Evolutionary conservation across 2,113 vertebrate genomes (phyloP).

Genomic region (Raja brachyura): DNA sequence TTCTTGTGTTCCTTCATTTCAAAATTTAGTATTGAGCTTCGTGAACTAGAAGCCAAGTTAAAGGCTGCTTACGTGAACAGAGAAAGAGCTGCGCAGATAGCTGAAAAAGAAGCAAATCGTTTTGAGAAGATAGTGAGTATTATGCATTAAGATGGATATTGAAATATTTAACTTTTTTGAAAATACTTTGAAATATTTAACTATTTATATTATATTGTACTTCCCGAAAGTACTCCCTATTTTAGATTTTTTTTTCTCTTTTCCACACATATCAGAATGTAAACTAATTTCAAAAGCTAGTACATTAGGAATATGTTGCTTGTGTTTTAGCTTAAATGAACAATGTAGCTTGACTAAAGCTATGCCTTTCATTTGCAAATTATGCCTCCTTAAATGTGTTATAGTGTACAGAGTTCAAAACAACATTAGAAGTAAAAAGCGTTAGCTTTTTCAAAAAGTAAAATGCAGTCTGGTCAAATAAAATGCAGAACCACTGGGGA

Average conservation of each 20-base stretch:
- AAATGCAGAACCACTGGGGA: neutral
- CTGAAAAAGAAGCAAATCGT: conserved; percentile 70
- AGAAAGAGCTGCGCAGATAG: conserved; percentile 80
- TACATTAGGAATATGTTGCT: neutral
- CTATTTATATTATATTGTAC: neutral
- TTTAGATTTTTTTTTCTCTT: neutral
- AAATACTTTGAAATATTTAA: neutral
- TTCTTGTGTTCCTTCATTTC: neutral
- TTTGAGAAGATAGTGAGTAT: conserved; percentile 69
- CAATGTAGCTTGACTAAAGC: neutral
- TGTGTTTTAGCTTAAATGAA: neutral
- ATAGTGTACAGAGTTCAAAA: neutral
- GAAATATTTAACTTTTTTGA: neutral
- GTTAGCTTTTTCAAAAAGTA: neutral
- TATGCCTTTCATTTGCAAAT: neutral
- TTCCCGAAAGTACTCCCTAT: neutral
- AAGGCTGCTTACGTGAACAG: conserved; percentile 77
- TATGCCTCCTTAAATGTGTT: neutral
- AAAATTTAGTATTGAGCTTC: conserved; percentile 69
- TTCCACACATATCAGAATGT: neutral
- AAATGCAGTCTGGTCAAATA: neutral
- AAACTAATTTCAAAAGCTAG: neutral
- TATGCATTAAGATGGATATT: neutral
- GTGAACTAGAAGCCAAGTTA: conserved; percentile 78
- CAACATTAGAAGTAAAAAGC: neutral